A percentile compares a stretch with the other conserved stretches of the same genome.
phyloP scores from a whole-genome alignment of 1,140 invertebrate genomes.

The Triops longicaudatus region DNA sequence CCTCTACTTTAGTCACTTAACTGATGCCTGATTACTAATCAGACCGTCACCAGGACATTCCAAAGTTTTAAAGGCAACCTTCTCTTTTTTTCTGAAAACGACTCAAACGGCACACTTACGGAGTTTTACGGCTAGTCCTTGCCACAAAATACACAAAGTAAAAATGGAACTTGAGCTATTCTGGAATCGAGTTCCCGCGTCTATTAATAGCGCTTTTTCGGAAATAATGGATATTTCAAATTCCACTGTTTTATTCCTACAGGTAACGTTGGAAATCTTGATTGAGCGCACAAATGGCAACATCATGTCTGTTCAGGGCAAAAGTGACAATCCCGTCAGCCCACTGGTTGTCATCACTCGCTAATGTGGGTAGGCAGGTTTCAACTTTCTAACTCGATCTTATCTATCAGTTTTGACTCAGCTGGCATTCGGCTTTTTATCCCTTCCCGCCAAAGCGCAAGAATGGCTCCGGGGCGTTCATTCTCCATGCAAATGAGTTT shows the following conservation, averaged over 20 bases:
- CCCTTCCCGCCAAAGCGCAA: background rate
- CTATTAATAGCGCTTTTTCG: background rate
- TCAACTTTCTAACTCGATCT: background rate
- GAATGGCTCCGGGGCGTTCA: background rate
- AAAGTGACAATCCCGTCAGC: background rate
- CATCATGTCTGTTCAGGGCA: background rate
- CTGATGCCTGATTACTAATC: conserved; percentile 2
- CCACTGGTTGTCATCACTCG: background rate
- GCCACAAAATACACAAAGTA: background rate
- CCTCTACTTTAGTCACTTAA: background rate
- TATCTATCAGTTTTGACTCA: background rate
- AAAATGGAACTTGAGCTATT: background rate
- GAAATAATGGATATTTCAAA: too few species aligned
- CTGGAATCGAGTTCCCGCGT: background rate
- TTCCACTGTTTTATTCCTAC: too few species aligned
- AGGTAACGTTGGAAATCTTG: background rate
- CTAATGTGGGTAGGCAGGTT: conserved; percentile 5
- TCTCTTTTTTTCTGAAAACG: background rate
- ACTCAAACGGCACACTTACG: background rate
- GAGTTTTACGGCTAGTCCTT: background rate
- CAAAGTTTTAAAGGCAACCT: background rate
- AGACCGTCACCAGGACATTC: background rate
- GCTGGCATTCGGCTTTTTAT: background rate
- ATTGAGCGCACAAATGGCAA: background rate
- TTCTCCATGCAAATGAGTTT: background rate